phyloP scores from a whole-genome alignment of 2,113 vertebrate species.

The Pao palembangensis region DNA sequence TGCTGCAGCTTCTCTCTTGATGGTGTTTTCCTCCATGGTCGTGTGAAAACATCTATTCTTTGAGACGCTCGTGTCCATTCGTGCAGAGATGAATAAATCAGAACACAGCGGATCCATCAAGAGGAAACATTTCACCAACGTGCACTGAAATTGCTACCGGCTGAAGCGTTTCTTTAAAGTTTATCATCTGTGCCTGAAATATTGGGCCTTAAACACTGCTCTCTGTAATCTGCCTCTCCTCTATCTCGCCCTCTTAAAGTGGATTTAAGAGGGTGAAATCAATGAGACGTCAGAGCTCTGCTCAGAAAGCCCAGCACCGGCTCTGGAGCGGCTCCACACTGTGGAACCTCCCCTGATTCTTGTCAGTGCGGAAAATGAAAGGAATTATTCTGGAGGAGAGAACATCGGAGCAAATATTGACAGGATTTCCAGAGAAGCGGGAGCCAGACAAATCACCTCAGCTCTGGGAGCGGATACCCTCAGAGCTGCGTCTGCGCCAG shows the following conservation, averaged over 20 bases:
- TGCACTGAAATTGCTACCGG: constrained; percentile 10
- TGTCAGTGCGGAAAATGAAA: not conserved
- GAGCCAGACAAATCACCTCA: constrained; percentile 13
- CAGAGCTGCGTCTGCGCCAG: not conserved
- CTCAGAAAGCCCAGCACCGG: not conserved
- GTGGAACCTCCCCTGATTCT: constrained; percentile 9
- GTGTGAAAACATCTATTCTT: too few relatives aligned
- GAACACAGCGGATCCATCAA: not conserved
- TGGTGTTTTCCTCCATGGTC: too few relatives aligned
- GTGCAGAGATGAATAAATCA: too few relatives aligned
- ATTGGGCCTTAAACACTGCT: constrained; percentile 27
- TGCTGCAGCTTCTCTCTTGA: too few relatives aligned
- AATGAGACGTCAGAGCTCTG: constrained; percentile 41
- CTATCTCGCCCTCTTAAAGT: constrained; percentile 24
- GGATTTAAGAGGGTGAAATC: constrained; percentile 56
- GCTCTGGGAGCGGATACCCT: constrained; percentile 15
- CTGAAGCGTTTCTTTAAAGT: constrained; percentile 29
- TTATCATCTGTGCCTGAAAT: constrained; percentile 29
- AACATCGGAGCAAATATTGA: not conserved
- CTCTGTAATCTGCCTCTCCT: constrained; percentile 31
- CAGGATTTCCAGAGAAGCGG: not conserved
- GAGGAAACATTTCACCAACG: not conserved
- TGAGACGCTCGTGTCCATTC: too few relatives aligned
- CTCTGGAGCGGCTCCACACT: constrained; percentile 11
- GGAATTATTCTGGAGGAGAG: not conserved